Base-by-base conservation (phyloP, 2,113 vertebrate genomes). In the Lanius collurio region DNA sequence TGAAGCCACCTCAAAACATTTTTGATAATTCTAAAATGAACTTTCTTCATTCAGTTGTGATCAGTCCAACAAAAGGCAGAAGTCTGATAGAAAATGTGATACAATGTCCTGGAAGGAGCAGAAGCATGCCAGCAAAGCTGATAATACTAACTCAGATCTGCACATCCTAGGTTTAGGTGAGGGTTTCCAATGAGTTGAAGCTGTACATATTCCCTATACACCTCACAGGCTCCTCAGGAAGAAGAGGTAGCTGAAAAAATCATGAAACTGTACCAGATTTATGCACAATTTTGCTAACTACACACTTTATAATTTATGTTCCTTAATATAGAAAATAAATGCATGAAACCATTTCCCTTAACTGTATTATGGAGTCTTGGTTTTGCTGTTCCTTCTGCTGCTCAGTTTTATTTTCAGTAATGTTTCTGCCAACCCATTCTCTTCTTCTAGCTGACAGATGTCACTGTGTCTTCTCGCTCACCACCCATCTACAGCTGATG, bases 351-450 rank as follows among this genome's bases (percentile, higher is more conserved):
- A 65, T 63, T 78, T 91, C 28, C 49, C 52, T 78, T n/a, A 60
- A 78, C 50, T 73, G 52, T 35, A 75, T 77, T 80, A 67, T 6
- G 15, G 22, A 90, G 27, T 67, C 65, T 89, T 90, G 47, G 84
- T 41, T 93, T 85, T 87, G 50, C 41, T 70, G 28, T 82, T 90
- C 75, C 63, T 90, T 79, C 78, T 91, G 87, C 75, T 69, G 81
- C 81, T 89, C 47, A 55, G 26, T 76, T 93, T 94, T 91, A 89
- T 96, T 95, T 91, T 84, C 50, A 94, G 85, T 63, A 80, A 30
- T 2, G 8, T 33, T 94, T 83, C 90, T 89, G 68, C 71, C 76
- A 95, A 55, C 42, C 86, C 64, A 73, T 88, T 91, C 81, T 62
- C 71, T 59, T 46, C 84, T 77, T 73, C 59, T 60, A 79, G 71